Conservation (phyloP, 2,113 vertebrate species). For the Melanostigma gelatinosum region DNA sequence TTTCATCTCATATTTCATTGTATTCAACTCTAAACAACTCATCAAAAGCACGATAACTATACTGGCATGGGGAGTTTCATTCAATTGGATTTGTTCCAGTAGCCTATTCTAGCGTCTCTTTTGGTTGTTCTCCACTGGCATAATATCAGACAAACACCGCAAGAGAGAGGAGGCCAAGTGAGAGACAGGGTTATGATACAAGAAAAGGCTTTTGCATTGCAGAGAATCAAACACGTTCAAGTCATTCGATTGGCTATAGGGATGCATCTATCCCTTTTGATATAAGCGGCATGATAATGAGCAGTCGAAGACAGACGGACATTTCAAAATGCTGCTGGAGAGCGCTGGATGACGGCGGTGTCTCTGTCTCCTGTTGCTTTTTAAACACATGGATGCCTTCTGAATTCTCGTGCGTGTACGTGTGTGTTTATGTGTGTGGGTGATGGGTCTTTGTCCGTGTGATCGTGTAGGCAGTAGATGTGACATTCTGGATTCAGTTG, state of each 20-base stretch:
- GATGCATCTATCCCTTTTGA: conserved; percentile 39
- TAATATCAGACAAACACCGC: conserved; percentile 45
- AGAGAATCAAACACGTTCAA: conserved; percentile 48
- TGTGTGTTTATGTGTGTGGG: neutral
- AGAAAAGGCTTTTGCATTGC: conserved; percentile 44
- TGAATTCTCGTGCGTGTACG: conserved; percentile 41
- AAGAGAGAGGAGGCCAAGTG: conserved; percentile 28
- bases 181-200: conserved; percentile 4
- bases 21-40: conserved; percentile 49
- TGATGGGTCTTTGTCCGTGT: conserved; percentile 58
- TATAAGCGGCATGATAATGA: conserved; percentile 62
- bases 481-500: conserved; percentile 57
- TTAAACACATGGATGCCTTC: conserved; percentile 60
- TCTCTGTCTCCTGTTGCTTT: conserved; percentile 55
- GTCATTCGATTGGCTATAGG: conserved; percentile 49
- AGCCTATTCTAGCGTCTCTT: conserved; percentile 23
- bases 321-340: conserved; percentile 51
- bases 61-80: neutral
- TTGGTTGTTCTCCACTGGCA: conserved; percentile 29
- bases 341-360: conserved; percentile 37
- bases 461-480: conserved; percentile 70
- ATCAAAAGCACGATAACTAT: conserved; percentile 52
- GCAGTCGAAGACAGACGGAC: conserved; percentile 40
- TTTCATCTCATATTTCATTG: neutral
- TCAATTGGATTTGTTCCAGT: conserved; percentile 22